Percentiles rank a stretch among this genome's conserved stretches.
phyloP scores from a whole-genome alignment of 2,797 vertebrate species.

The Microcaecilia unicolor region DNA sequence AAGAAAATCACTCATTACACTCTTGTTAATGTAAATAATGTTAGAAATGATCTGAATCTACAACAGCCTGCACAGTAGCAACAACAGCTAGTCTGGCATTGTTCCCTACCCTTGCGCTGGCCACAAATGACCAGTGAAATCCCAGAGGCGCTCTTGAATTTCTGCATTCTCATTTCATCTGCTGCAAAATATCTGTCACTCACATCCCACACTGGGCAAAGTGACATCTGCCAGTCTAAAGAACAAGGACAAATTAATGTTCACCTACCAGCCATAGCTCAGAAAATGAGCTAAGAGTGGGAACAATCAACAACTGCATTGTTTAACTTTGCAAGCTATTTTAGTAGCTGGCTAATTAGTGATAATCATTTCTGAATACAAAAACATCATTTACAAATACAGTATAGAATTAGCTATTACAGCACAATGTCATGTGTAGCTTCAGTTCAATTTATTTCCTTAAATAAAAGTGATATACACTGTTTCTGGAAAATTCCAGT shows the following conservation, averaged over 20 bases:
- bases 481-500: too few species aligned
- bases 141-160: conserved; percentile 91
- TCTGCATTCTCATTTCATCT: conserved; percentile 85
- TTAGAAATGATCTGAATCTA: conserved; percentile 43
- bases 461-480: too few species aligned
- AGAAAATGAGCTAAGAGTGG: conserved; percentile 32
- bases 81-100: conserved; percentile 55
- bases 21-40: conserved; percentile 41
- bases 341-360: too few species aligned
- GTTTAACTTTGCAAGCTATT: conserved; percentile 45
- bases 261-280: conserved; percentile 42
- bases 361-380: too few species aligned
- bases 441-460: too few species aligned
- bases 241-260: conserved; percentile 79
- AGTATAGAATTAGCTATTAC: too few species aligned
- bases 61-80: conserved; percentile 59
- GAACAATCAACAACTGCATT: conserved; percentile 33
- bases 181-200: conserved; percentile 77
- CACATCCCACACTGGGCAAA: conserved; percentile 68
- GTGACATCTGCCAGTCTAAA: conserved; percentile 97
- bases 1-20: conserved; percentile 3
- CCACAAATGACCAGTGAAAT: conserved; percentile 91
- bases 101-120: conserved; percentile 75
- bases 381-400: too few species aligned
- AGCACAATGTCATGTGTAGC: too few species aligned